A percentile compares a stretch with the other conserved stretches of the same genome.
Evolutionary conservation across 1,140 invertebrate genomes (phyloP).

Genomic region (Brachionus rotundiformis): DNA sequence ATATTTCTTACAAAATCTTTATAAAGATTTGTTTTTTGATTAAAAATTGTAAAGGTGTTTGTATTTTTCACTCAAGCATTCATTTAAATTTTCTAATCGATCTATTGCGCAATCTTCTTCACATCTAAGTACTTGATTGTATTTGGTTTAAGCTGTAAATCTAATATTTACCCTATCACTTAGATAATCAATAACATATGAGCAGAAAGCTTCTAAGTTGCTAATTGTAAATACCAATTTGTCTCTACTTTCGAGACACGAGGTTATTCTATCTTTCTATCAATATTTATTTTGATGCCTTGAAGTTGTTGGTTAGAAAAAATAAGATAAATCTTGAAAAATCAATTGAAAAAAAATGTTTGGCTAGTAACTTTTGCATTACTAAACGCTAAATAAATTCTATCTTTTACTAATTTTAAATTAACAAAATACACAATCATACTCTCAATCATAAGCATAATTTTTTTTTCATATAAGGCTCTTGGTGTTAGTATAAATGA

Average conservation of each 20-base stretch:
- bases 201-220: neutral
- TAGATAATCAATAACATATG: neutral
- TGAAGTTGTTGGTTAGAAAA: neutral
- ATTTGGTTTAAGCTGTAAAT: neutral
- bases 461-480: too few relatives aligned
- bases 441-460: too few relatives aligned
- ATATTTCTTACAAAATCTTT: neutral
- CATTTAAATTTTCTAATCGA: neutral
- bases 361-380: neutral
- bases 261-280: too few relatives aligned
- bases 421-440: too few relatives aligned
- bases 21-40: neutral
- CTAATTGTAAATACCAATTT: neutral
- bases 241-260: neutral
- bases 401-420: neutral
- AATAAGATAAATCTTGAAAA: too few relatives aligned
- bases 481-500: too few relatives aligned
- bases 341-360: neutral
- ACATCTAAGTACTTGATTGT: conserved; percentile 1
- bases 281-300: neutral
- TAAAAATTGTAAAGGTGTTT: neutral
- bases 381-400: neutral
- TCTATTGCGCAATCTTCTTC: conserved; percentile 7
- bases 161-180: conserved; percentile 14
- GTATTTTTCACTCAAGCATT: conserved; percentile 6